phyloP scores from a whole-genome alignment of 2,888 invertebrate species.

The Chrysolina haemoptera region DNA sequence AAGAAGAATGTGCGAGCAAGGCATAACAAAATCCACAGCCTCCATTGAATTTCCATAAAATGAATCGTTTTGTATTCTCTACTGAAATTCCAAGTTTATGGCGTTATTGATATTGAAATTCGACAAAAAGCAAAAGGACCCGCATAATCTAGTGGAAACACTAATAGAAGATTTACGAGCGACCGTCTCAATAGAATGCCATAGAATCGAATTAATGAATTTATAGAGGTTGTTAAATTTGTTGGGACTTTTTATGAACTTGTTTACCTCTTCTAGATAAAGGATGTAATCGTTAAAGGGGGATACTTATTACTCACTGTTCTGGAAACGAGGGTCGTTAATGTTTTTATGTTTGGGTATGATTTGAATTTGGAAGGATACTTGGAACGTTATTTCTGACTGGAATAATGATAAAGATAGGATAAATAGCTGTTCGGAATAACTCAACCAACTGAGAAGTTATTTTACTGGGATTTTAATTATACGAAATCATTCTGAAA shows the following conservation, averaged over 20 bases:
- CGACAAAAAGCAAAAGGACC: not conserved
- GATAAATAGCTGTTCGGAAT: not conserved
- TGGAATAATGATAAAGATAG: not conserved
- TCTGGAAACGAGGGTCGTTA: constrained; percentile 20
- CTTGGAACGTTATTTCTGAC: not conserved
- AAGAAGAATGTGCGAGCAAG: not conserved
- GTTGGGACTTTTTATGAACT: constrained; percentile 36
- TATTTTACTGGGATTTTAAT: no score
- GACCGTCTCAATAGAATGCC: not conserved
- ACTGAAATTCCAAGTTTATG: not conserved
- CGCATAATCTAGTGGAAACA: not conserved
- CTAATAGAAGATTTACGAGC: not conserved
- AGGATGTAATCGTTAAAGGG: constrained; percentile 19
- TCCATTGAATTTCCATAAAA: not conserved
- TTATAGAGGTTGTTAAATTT: constrained; percentile 39
- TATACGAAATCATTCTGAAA: no score
- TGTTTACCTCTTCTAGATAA: constrained; percentile 37
- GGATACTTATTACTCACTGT: constrained; percentile 22
- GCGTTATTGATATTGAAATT: not conserved
- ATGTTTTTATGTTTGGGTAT: constrained; percentile 8
- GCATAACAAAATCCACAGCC: not conserved
- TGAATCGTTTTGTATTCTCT: not conserved
- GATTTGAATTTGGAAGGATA: constrained; percentile 15
- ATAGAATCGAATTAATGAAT: constrained; percentile 45
- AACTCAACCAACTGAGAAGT: no score